Evolutionary conservation across 2,113 vertebrate genomes (phyloP).

Genomic region (Ochotona curzoniae): DNA sequence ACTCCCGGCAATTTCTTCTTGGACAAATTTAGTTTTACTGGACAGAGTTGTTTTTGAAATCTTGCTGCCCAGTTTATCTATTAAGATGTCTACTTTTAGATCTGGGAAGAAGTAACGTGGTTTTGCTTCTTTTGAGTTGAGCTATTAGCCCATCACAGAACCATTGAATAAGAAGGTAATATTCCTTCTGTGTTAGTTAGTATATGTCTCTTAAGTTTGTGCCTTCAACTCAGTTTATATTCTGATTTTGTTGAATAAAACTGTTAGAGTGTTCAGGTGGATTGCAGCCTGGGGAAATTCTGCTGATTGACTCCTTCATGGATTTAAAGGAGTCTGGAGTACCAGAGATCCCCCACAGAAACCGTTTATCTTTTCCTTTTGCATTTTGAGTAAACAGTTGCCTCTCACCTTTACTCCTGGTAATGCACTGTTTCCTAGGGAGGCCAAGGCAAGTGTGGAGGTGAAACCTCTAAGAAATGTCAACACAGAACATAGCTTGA

Average conservation of each 20-base stretch:
- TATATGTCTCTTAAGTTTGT: neutral
- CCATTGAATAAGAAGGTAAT: neutral
- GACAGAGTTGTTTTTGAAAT: neutral
- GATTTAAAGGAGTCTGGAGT: neutral
- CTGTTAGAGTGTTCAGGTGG: neutral
- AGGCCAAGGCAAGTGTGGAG: neutral
- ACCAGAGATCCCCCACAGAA: neutral
- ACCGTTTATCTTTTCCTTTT: constrained; percentile 1
- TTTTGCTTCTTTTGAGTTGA: neutral
- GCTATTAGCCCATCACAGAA: neutral
- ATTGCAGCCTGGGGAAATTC: neutral
- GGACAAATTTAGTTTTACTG: neutral
- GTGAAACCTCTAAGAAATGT: neutral
- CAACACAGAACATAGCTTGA: neutral
- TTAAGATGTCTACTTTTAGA: neutral
- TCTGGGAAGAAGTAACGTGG: neutral
- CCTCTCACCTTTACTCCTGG: neutral
- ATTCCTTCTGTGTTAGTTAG: neutral
- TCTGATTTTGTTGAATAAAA: constrained; percentile 36
- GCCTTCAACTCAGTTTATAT: neutral
- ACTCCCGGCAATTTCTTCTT: neutral
- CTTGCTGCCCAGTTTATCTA: neutral
- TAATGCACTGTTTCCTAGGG: neutral
- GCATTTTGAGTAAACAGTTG: neutral
- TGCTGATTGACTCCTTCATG: neutral